Evolutionary conservation across 2,797 vertebrate genomes (phyloP).

Genomic region (Manis javanica): DNA sequence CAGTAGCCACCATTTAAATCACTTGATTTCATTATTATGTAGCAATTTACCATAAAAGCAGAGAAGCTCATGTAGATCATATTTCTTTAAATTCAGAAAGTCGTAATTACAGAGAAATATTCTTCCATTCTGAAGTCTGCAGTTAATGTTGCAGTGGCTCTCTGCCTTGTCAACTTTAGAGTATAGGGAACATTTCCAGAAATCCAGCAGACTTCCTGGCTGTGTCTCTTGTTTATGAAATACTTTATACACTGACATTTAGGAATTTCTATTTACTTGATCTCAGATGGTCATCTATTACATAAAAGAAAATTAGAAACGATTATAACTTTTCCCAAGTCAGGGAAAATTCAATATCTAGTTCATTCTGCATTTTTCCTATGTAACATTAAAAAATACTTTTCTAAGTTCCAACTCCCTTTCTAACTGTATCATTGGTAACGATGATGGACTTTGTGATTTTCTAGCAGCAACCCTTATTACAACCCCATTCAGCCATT

Average conservation of each 20-base stretch:
- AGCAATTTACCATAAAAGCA: constrained; percentile 29
- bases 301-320: constrained; percentile 79
- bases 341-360: constrained; percentile 72
- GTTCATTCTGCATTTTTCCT: constrained; percentile 66
- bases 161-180: constrained; percentile 77
- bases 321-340: constrained; percentile 78
- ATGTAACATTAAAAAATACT: constrained; percentile 59
- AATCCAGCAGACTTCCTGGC: constrained; percentile 79
- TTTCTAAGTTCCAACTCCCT: constrained; percentile 72
- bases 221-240: constrained; percentile 85
- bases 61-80: background rate
- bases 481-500: constrained; percentile 77
- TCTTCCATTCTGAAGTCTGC: constrained; percentile 3
- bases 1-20: background rate
- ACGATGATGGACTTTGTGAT: constrained; percentile 74
- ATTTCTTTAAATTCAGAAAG: constrained; percentile 58
- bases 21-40: constrained; percentile 29
- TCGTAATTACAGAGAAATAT: constrained; percentile 72
- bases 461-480: constrained; percentile 72
- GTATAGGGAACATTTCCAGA: constrained; percentile 77
- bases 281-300: constrained; percentile 79
- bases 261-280: constrained; percentile 82
- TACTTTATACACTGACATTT: constrained; percentile 84
- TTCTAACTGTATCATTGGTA: constrained; percentile 67
- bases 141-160: constrained; percentile 80